phyloP scores from a whole-genome alignment of 2,797 vertebrate species.

The Geotrypetes seraphini region DNA sequence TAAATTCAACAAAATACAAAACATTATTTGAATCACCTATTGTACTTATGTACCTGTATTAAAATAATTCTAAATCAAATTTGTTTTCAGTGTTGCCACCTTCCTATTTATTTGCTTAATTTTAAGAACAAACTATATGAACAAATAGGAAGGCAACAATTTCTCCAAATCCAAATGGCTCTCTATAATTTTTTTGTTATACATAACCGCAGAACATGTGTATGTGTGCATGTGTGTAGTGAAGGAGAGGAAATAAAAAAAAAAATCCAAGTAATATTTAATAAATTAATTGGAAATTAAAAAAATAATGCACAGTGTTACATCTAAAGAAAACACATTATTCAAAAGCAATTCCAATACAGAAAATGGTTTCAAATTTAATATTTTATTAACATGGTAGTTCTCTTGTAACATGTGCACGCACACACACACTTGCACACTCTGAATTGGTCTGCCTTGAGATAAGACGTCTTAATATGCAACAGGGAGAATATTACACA shows the following conservation, averaged over 20 bases:
- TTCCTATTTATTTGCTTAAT: too few relatives aligned
- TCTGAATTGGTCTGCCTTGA: constrained; percentile 65
- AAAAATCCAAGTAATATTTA: constrained; percentile 52
- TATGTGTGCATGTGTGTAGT: constrained; percentile 21
- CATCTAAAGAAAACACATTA: constrained; percentile 61
- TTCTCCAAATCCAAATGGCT: constrained; percentile 36
- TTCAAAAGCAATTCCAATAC: constrained; percentile 71
- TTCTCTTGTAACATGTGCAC: constrained; percentile 85
- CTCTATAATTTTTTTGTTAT: constrained; percentile 45
- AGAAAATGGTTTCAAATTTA: constrained; percentile 75
- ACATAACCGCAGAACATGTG: constrained; percentile 47
- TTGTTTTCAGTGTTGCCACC: constrained; percentile 30
- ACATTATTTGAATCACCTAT: constrained; percentile 25
- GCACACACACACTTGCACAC: constrained; percentile 73
- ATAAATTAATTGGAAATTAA: constrained; percentile 50
- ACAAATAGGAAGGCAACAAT: constrained; percentile 22
- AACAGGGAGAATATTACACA: constrained; percentile 51
- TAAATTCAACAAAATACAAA: constrained; percentile 26
- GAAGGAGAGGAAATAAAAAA: constrained; percentile 43
- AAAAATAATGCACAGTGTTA: constrained; percentile 60
- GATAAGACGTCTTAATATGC: constrained; percentile 41
- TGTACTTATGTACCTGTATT: constrained; percentile 27
- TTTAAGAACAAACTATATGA: constrained; percentile 25
- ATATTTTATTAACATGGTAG: constrained; percentile 96
- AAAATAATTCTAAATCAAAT: constrained; percentile 29